These are phyloP conservation scores for Parazoanthus swiftii DNA, from an alignment of 92 coral and sea anemone species.

Conservation along the genomic window DNA sequence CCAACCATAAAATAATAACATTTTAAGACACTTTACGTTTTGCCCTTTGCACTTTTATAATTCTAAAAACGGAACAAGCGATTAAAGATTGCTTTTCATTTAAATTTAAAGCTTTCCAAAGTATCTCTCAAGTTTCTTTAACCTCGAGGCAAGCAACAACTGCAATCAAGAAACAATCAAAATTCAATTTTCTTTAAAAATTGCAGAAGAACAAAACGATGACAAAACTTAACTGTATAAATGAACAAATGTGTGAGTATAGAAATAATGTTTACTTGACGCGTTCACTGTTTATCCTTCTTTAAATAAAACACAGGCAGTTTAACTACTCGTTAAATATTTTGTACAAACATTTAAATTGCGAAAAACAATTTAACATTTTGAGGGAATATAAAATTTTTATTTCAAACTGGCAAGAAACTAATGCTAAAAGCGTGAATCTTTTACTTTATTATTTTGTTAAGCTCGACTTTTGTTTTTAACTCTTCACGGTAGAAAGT, in stretches of 20 bases:
- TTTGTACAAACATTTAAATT: not conserved
- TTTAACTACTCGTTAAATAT: constrained; percentile 4
- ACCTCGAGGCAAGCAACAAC: not conserved
- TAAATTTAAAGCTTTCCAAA: not conserved
- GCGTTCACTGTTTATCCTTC: not conserved
- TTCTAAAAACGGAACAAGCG: not conserved
- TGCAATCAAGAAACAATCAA: not conserved
- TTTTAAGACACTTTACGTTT: not conserved
- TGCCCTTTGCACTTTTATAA: not conserved
- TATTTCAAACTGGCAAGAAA: not conserved
- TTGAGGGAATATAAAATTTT: not conserved
- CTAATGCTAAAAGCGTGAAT: not conserved
- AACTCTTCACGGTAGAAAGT: not conserved
- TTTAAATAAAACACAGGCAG: not conserved
- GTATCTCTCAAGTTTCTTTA: too few relatives aligned
- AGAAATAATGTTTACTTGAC: not conserved
- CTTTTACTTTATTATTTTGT: not conserved
- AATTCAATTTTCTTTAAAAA: too few relatives aligned
- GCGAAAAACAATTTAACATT: not conserved
- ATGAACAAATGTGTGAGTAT: not conserved
- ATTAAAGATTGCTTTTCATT: too few relatives aligned
- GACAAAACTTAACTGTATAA: not conserved
- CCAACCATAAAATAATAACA: not conserved
- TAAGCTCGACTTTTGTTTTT: not conserved
- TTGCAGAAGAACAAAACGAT: not conserved